A percentile compares a stretch with the other conserved stretches of the same genome.
phyloP scores from a whole-genome alignment of 2,888 invertebrate species.

The Sericinus montela region DNA sequence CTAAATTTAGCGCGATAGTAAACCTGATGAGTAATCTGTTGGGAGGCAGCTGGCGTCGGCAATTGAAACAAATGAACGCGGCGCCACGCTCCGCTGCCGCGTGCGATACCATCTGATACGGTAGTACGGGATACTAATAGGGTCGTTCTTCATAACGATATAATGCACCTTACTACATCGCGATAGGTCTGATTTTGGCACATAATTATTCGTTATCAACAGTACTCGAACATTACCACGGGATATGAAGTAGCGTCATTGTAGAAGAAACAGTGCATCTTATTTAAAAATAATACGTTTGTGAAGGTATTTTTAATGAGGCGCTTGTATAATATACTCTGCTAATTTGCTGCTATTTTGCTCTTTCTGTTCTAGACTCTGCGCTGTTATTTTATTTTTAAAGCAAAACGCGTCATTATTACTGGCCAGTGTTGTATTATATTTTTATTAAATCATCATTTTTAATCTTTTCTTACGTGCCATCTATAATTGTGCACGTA shows the following conservation, averaged over 20 bases:
- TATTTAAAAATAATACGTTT: not conserved
- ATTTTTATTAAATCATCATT: no score
- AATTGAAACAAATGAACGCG: slow-evolving; percentile 67
- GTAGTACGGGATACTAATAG: slow-evolving; percentile 5
- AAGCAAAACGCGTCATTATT: not conserved
- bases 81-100: slow-evolving; percentile 47
- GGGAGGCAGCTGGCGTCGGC: slow-evolving; percentile 49
- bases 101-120: slow-evolving; percentile 10
- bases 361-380: no score
- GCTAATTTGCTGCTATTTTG: no score
- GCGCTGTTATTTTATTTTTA: no score
- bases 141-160: not conserved
- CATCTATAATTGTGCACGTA: no score
- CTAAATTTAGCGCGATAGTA: not conserved
- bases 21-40: slow-evolving; percentile 32
- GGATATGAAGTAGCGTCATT: not conserved
- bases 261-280: not conserved
- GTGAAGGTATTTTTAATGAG: not conserved
- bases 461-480: no score
- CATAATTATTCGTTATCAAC: not conserved
- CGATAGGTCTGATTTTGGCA: not conserved
- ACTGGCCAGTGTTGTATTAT: no score
- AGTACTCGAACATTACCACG: not conserved
- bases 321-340: not conserved
- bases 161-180: not conserved